A percentile compares a stretch with the other conserved stretches of the same genome.
phyloP scores from a whole-genome alignment of 2,797 vertebrate genomes.

The Neopelma chrysocephalum region DNA sequence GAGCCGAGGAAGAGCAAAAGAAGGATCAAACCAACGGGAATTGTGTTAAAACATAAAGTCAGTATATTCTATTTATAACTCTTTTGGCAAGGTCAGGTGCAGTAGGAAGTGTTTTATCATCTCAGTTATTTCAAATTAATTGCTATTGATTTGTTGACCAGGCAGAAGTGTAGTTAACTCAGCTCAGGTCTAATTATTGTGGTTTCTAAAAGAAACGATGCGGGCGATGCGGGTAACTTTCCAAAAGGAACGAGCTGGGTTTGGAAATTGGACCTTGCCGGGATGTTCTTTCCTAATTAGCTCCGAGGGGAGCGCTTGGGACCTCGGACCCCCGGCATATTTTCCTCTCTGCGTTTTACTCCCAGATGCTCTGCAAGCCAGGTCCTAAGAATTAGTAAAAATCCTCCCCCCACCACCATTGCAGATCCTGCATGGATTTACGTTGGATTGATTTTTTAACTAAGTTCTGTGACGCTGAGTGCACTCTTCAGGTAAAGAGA shows the following conservation, averaged over 20 bases:
- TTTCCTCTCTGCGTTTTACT: background rate
- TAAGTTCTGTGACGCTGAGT: background rate
- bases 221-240: background rate
- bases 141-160: slow-evolving; percentile 51
- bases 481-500: background rate
- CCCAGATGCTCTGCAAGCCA: background rate
- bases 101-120: slow-evolving; percentile 28
- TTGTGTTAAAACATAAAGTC: background rate
- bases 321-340: background rate
- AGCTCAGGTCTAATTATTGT: slow-evolving; percentile 34
- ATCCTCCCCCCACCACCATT: background rate
- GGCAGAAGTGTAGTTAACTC: slow-evolving; percentile 23
- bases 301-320: background rate
- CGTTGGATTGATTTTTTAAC: background rate
- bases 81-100: slow-evolving; percentile 7
- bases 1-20: background rate
- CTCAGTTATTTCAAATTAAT: slow-evolving; percentile 55
- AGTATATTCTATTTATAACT: background rate
- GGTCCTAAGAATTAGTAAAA: background rate
- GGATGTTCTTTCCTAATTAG: slow-evolving; percentile 42
- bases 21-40: background rate
- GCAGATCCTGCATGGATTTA: background rate
- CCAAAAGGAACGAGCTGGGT: background rate
- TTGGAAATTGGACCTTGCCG: background rate
- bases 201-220: slow-evolving; percentile 12